A percentile compares a stretch with the other conserved stretches of the same genome.
Evolutionary conservation across 2,888 invertebrate species (phyloP).

Genomic region (Microctonus brassicae): DNA sequence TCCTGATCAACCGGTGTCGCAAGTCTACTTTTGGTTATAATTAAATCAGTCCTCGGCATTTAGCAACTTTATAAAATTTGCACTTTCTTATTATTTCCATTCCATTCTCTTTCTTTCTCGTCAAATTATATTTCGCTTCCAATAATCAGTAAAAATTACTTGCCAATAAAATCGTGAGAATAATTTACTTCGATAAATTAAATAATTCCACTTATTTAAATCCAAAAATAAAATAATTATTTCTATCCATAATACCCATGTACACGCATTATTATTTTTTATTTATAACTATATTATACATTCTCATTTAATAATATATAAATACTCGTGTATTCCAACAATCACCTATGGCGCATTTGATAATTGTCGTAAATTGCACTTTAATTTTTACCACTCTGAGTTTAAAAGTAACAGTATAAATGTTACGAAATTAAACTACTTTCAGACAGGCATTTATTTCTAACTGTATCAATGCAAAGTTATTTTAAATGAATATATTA

Average conservation of each 20-base stretch:
- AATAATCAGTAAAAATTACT: no score
- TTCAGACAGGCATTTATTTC: background rate
- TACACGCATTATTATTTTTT: background rate
- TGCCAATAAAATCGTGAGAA: no score
- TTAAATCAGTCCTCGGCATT: conserved; percentile 21
- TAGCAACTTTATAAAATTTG: background rate
- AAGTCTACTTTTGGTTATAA: background rate
- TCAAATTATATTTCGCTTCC: no score
- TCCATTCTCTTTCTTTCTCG: background rate
- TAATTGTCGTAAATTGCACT: background rate
- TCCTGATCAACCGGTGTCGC: background rate
- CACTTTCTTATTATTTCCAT: conserved; percentile 7
- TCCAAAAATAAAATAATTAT: background rate
- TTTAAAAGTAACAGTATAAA: background rate
- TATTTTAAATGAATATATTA: no score
- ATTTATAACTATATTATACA: background rate
- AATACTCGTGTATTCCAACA: background rate
- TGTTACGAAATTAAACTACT: conserved; percentile 15
- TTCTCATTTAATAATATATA: background rate
- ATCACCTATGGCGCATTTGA: background rate
- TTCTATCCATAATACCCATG: background rate
- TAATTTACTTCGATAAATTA: background rate
- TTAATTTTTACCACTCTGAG: background rate
- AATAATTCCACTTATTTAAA: background rate
- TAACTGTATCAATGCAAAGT: no score